Base-by-base conservation (phyloP, 2,888 invertebrate species). In the Pachydiplax longipennis region DNA sequence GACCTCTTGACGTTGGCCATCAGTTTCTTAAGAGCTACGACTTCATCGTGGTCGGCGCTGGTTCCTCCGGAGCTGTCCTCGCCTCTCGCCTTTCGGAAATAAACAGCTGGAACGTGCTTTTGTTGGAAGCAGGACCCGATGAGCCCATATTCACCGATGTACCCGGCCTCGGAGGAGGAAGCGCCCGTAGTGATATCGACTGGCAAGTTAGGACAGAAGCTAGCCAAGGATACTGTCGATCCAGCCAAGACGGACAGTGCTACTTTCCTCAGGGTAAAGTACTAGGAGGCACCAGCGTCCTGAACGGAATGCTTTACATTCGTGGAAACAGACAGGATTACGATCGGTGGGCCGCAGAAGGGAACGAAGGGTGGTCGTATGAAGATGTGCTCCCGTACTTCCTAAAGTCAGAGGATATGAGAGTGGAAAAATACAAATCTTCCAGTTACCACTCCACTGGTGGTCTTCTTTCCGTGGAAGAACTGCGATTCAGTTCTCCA, bases 251-350 rank as follows among this genome's bases (percentile, higher is more conserved):
- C 35, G 53, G 82, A 1, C 92, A 92, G 91, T 92, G 92, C 53
- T 92, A 91, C 90, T 94, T 93, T 93, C 93, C 94, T 0, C 92
- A 93, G 40, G 94, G 94, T 0, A 94, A 94, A 92, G 93, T 93
- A 12, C 58, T 94, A 92, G 95, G 95, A 4, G 95, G 95, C 0
- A 94, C 94, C 80, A 94, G 94, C n/a, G 93, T 94, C 6, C 93
- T 94, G 10, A 95, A 95, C 92, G 94, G 94, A 91, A 94, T 95
- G 94, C 93, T 93, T 22, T 95, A 95, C 92, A 93, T 94, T 37
- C 93, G 95, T 40, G 95, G 95, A 0, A 94, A 95, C 92, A 93
- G 93, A n/a, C 92, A 91, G 65, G 95, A 95, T 92, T 95, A 94
- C 92, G 94, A 95, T 92, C 92, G 93, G 8, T 95, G 95, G 94